These are phyloP conservation scores for Metallyticus violacea DNA, from an alignment of 2,888 invertebrate species.

Conservation along the genomic window DNA sequence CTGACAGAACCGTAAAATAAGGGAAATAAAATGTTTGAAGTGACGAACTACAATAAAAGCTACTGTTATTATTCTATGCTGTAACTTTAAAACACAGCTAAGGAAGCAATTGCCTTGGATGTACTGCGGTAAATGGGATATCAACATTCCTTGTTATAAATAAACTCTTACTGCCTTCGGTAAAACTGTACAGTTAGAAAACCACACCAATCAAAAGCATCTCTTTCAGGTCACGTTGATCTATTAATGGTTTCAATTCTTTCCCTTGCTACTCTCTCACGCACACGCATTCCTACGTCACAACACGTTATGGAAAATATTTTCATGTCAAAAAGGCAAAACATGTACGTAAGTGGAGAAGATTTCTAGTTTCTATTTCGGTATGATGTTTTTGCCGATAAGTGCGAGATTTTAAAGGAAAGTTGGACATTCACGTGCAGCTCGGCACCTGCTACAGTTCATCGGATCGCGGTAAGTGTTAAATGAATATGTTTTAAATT, in stretches of 20 bases:
- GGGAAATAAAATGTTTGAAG: too few relatives aligned
- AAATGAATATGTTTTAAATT: too few relatives aligned
- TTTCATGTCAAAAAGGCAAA: too few relatives aligned
- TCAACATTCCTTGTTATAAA: not conserved
- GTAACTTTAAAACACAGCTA: too few relatives aligned
- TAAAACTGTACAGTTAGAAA: not conserved
- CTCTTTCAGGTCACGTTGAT: not conserved
- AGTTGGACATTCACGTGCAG: not conserved
- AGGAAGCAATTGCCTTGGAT: too few relatives aligned
- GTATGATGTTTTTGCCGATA: not conserved
- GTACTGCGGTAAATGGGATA: too few relatives aligned
- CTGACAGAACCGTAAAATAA: too few relatives aligned
- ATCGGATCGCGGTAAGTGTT: too few relatives aligned
- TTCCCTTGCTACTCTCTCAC: not conserved
- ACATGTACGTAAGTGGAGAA: not conserved
- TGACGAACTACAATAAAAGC: too few relatives aligned
- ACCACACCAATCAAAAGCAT: not conserved
- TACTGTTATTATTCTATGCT: too few relatives aligned
- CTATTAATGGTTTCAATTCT: too few relatives aligned
- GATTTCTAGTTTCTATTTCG: not conserved
- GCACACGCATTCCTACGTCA: not conserved
- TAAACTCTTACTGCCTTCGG: not conserved
- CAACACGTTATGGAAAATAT: not conserved
- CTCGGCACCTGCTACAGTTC: too few relatives aligned
- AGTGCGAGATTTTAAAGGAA: not conserved